Percentiles rank a stretch among this genome's conserved stretches.
Evolutionary conservation across 2,888 invertebrate genomes (phyloP).

Genomic region (Campopleginae sp.): DNA sequence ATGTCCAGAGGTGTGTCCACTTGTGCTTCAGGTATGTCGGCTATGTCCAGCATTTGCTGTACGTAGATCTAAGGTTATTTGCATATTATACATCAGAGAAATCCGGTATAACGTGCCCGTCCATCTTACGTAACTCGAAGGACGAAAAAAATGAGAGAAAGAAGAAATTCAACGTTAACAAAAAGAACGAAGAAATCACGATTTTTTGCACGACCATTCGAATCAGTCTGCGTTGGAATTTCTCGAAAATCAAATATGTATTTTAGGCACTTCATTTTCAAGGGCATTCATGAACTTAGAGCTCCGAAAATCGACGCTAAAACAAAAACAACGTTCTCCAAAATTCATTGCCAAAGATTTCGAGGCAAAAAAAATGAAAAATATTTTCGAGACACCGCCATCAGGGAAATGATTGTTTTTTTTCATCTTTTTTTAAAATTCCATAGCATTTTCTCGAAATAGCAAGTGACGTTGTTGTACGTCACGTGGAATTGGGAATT

Average conservation of each 20-base stretch:
- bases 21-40: constrained; percentile 10
- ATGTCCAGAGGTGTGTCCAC: constrained; percentile 14
- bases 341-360: no score
- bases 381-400: no score
- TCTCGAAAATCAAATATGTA: not conserved
- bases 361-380: no score
- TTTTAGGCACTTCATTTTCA: constrained; percentile 9
- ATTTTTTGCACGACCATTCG: not conserved
- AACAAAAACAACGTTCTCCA: no score
- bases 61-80: constrained; percentile 30
- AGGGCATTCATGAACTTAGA: not conserved
- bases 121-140: constrained; percentile 35
- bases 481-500: not conserved
- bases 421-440: not conserved
- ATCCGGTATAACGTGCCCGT: constrained; percentile 38
- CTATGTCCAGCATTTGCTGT: constrained; percentile 7
- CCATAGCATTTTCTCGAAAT: not conserved
- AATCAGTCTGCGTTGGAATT: not conserved
- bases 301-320: no score
- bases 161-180: constrained; percentile 16
- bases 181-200: not conserved
- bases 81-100: constrained; percentile 58
- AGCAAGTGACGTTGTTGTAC: not conserved
- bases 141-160: constrained; percentile 4
- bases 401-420: not conserved